Evolutionary conservation across 2,113 vertebrate genomes (phyloP), one percentile per base, ranked within the genome.

Genomic region (Mirza zaza): DNA sequence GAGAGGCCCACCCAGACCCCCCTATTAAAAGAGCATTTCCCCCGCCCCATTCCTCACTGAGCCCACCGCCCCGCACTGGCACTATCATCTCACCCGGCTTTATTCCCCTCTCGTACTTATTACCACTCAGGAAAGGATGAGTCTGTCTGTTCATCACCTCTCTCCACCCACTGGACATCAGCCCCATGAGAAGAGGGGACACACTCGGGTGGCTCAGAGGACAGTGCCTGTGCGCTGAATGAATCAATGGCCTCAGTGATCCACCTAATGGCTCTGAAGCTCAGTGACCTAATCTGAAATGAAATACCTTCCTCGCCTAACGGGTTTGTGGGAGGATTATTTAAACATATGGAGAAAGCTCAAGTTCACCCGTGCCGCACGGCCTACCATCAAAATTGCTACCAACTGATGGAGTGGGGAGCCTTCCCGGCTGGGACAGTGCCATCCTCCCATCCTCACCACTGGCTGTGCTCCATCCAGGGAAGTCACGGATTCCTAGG

Each of bases 21-120:
- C 27, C 4, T 14, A 34, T 13, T 8, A 21, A 27, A 76, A 73
- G 1, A 80, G 55, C 48, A 32, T 0, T 13, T 42, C 45, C 20
- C 27, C 14, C 21, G 27, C 34, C 15, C 15, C n/a, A 2, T 4
- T 52, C 11, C n/a, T 45, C 45, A 17, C 9, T 39, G 13, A 39
- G 27, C 12, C 92, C 36, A 27, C 1, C 0, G 21, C 15, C 27
- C 27, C 1, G 13, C 20, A 4, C 17, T 0, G 27, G 42, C 7
- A 14, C 21, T 2, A 15, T 1, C 12, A 21, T 15, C 59, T 67
- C 52, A 1, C 13, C 17, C 7, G 4, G 68, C n/a, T 63, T 52
- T 21, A 14, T 12, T n/a, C 6, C 32, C 23, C 27, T 32, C 36
- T 25, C 6, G 32, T 7, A 32, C 3, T 23, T 5, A 15, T 15